Conservation (phyloP, 2,888 invertebrate species). For the Desoria tigrina region DNA sequence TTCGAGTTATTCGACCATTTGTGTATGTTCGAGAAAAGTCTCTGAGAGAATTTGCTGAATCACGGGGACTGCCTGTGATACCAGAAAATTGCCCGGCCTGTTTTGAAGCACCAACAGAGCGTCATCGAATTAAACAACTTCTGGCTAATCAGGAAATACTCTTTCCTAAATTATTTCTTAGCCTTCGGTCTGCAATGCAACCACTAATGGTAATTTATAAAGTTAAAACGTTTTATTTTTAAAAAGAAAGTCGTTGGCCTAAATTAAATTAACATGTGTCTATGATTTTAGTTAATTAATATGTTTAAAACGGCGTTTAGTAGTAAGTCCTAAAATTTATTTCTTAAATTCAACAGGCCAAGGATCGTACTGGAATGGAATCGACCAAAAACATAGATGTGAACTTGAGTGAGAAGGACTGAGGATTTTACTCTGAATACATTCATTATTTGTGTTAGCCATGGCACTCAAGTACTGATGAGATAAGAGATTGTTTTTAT, state of each 20-base stretch:
- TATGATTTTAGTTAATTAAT: constrained; percentile 55
- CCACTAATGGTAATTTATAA: constrained; percentile 68
- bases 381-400: constrained; percentile 9
- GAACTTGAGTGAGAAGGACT: no score
- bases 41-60: constrained; percentile 72
- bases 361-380: constrained; percentile 45
- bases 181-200: constrained; percentile 73
- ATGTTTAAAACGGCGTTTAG: no score
- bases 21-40: constrained; percentile 80
- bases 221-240: no score
- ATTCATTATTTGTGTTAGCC: no score
- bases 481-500: no score
- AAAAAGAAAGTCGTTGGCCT: constrained; percentile 25
- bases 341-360: constrained; percentile 25
- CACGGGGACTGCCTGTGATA: constrained; percentile 72
- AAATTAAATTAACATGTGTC: constrained; percentile 51
- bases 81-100: constrained; percentile 64
- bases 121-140: constrained; percentile 67
- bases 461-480: no score
- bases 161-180: constrained; percentile 73
- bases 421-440: no score
- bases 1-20: constrained; percentile 82
- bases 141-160: constrained; percentile 73
- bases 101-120: constrained; percentile 63
- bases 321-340: no score